These are phyloP conservation scores for Petromus typicus DNA, from an alignment of 2,113 vertebrate genomes.

Conservation along the genomic window DNA sequence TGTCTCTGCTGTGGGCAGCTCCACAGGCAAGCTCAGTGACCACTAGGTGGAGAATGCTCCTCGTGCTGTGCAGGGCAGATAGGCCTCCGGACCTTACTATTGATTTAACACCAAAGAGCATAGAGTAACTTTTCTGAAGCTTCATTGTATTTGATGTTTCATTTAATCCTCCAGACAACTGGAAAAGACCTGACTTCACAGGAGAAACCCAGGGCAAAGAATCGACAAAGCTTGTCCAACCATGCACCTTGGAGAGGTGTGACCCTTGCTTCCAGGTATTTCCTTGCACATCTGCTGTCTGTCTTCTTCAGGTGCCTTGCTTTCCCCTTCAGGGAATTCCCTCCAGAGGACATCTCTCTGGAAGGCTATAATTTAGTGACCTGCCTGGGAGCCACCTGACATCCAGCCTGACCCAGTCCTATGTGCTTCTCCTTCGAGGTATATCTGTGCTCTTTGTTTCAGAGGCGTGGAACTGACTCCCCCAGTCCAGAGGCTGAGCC, in stretches of 20 bases:
- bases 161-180: not conserved
- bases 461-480: not conserved
- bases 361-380: not conserved
- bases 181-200: not conserved
- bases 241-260: not conserved
- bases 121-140: not conserved
- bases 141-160: not conserved
- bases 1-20: not conserved
- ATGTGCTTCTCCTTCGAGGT: not conserved
- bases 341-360: not conserved
- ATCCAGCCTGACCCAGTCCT: not conserved
- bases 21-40: not conserved
- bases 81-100: not conserved
- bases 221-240: not conserved
- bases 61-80: not conserved
- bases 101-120: not conserved
- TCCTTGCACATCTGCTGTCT: not conserved
- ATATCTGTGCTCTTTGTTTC: not conserved
- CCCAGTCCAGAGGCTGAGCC: not conserved
- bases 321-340: not conserved
- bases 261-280: not conserved
- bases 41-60: conserved; percentile 56
- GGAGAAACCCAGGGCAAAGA: not conserved
- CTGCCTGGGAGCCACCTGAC: not conserved
- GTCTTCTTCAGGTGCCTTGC: not conserved